A percentile compares a stretch with the other conserved stretches of the same genome.
Evolutionary conservation across 2,113 vertebrate genomes (phyloP).

Genomic region (Ceyx margarethae): DNA sequence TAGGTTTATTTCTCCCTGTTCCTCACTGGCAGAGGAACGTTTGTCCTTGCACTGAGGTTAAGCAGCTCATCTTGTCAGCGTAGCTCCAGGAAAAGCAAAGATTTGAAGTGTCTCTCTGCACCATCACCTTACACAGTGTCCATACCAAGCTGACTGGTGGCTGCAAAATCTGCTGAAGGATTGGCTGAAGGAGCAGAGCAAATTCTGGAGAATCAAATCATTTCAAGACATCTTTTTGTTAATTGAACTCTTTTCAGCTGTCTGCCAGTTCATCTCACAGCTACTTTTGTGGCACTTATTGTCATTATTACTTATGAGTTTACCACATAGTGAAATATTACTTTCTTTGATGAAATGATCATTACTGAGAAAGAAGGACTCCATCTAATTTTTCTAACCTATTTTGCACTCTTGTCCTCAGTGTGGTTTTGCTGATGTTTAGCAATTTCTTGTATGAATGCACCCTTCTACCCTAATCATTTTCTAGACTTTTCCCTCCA

Average conservation of each 20-base stretch:
- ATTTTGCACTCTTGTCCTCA: not conserved
- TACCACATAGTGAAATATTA: not conserved
- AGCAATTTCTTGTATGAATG: constrained; percentile 12
- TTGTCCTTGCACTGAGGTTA: not conserved
- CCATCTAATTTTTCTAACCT: not conserved
- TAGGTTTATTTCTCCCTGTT: not conserved
- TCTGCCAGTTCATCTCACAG: not conserved
- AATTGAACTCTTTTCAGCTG: not conserved
- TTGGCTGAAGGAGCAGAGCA: not conserved
- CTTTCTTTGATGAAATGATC: not conserved
- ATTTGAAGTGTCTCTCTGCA: not conserved
- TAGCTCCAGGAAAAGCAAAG: not conserved
- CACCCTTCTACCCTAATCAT: not conserved
- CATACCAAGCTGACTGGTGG: not conserved
- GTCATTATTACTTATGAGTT: not conserved
- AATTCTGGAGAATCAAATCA: not conserved
- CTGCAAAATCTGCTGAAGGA: not conserved
- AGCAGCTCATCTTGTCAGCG: accelerated
- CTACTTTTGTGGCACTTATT: not conserved
- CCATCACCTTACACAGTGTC: not conserved
- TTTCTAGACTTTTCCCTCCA: not conserved
- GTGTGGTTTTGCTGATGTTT: not conserved
- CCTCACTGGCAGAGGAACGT: not conserved
- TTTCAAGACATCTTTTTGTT: not conserved
- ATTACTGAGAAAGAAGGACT: not conserved